These are phyloP conservation scores for Sinosuthora webbiana DNA, from an alignment of 2,113 vertebrate species.

Conservation along the genomic window DNA sequence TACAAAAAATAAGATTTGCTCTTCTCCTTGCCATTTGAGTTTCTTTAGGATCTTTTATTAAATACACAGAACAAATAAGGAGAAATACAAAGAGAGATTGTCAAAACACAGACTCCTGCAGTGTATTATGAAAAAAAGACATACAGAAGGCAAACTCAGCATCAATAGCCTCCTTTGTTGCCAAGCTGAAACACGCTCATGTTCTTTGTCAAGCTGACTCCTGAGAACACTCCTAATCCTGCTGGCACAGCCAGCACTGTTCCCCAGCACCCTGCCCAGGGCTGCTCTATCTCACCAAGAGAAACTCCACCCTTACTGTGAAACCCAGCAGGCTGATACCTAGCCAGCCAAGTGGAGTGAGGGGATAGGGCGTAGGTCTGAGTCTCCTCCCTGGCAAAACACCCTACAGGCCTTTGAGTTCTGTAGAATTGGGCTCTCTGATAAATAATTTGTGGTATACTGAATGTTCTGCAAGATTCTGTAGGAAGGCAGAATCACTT, in stretches of 20 bases:
- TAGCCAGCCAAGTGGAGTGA: background rate
- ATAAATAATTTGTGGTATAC: background rate
- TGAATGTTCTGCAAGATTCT: background rate
- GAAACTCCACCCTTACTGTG: background rate
- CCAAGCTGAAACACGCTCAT: background rate
- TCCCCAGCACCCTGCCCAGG: background rate
- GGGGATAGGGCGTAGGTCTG: background rate
- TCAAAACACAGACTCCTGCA: slow-evolving; percentile 20
- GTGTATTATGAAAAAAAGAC: background rate
- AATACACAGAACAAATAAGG: background rate
- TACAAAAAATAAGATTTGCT: background rate
- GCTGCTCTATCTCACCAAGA: background rate
- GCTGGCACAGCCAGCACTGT: background rate
- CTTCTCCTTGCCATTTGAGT: background rate
- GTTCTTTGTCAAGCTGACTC: slow-evolving; percentile 21
- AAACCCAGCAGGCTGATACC: background rate
- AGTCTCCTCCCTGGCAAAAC: background rate
- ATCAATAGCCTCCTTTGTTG: background rate
- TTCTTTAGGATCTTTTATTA: background rate
- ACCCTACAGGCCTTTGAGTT: background rate
- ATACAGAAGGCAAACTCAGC: slow-evolving; percentile 20
- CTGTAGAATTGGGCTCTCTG: background rate
- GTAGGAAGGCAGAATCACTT: background rate
- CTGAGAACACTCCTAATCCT: background rate
- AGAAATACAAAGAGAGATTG: slow-evolving; percentile 10